Base-by-base conservation (phyloP, 1,140 invertebrate species). In the Onthophagus taurus region DNA sequence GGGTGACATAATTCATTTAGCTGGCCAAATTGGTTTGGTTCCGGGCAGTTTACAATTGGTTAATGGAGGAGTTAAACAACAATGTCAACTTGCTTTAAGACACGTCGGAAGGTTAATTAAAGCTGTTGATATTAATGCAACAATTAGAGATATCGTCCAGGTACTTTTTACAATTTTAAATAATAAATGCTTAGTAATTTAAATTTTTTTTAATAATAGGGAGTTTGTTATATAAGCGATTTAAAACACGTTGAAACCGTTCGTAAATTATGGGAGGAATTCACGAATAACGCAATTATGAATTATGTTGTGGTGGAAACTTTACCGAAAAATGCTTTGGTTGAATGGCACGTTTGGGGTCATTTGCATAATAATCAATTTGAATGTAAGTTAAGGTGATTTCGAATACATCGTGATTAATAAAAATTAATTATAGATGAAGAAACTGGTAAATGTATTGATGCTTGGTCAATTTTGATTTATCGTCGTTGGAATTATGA, bases 311-410 rank as follows among this genome's bases (percentile, higher is more conserved):
- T 92, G 29, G 81, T 93, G 48, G 73, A 81, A 11, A 74, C 71
- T 42, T 67, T 95, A 52, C 90, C 91, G 0, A 74, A 81, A 19
- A 73, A 69, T 59, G 88, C 87, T n/a, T 69, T 80, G 11, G 79
- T 94, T 21, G 89, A 94, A 67, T 95, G 89, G 89, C 88, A 90
- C 60, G 83, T 90, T 44, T 87, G 85, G 83, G 85, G 84, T 18
- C 85, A 90, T 66, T 75, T 78, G 34, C 81, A 87, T 63, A 90
- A 89, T 66, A 78, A 81, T 66, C 76, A 81, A 52, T 89, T 89
- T 60, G 83, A 89, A 63, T 89, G 85, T 89, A 71, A 76, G 76
- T 23, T 29, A 42, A 31, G 2, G 6, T 20, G 11, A n/a, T 11
- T 2, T n/a, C 12, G 4, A 37, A 37, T 5, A n/a, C 31, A 5